Evolutionary conservation across 1,140 invertebrate genomes (phyloP), one percentile per base, ranked within the genome.

Genomic region (Pseudomyrmex flavicornis): DNA sequence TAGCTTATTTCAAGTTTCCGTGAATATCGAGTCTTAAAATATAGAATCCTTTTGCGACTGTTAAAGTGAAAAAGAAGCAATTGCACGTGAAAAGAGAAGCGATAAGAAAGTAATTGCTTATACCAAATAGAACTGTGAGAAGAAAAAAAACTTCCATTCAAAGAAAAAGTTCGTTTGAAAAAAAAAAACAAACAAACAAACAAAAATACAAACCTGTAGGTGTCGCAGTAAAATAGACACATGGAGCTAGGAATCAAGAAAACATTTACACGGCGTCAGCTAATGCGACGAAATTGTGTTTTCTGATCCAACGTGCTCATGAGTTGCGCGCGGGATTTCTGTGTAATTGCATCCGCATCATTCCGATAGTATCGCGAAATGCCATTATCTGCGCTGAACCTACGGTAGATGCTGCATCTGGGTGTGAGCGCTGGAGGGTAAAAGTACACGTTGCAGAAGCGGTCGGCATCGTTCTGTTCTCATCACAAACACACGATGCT

Each of bases 311-410:
- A 58, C 52, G 65, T 58, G 65, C 52, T 26, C 44, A 79, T 48
- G 44, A 79, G 72, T 50, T 44, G 69, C 44, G 48, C 52, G 22
- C n/a, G 26, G 66, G 44, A 82, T 66, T 87, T 65, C 77, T 75
- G 84, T 91, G 82, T 91, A 91, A 93, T 93, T 91, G 89, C 88
- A 85, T 91, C 90, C 90, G 87, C 89, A 86, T 92, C 90, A 89
- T 90, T 82, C 84, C 86, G 65, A 84, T 79, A n/a, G 65, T 88
- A 90, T 90, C 86, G 85, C 87, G 88, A 84, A 87, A 72, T 58
- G 89, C 88, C 82, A 93, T 92, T 92, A 91, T 91, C 90, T 89
- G 12, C 65, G 44, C 52, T 66, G 61, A 76, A 65, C 26, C 59
- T 22, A 62, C 15, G 12, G 22, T 15, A 48, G 59, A 15, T 56